Percentiles rank a stretch among this genome's conserved stretches.
These are phyloP conservation scores for Hybognathus amarus DNA, from an alignment of 2,797 vertebrate species.

Conservation along the genomic window DNA sequence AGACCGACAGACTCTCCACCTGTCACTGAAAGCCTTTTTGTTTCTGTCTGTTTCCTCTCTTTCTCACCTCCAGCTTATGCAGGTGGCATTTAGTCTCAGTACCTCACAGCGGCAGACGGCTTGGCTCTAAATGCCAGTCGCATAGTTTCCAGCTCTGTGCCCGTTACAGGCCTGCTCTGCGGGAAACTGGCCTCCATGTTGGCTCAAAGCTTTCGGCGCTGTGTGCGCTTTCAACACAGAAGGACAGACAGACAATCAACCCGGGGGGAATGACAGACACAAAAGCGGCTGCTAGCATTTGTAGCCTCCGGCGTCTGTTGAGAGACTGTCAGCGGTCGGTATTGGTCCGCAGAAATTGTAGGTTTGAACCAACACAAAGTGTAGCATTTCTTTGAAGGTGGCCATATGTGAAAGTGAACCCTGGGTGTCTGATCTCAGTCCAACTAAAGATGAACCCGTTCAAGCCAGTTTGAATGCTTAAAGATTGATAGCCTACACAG, in stretches of 20 bases:
- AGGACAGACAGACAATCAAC: conserved; percentile 82
- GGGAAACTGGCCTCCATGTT: conserved; percentile 72
- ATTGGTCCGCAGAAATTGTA: conserved; percentile 72
- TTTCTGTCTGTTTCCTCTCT: conserved; percentile 49
- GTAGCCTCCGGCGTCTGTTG: conserved; percentile 73
- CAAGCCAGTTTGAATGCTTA: conserved; percentile 39
- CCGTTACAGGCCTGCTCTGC: conserved; percentile 67
- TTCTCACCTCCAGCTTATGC: conserved; percentile 62
- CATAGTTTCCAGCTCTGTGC: conserved; percentile 70
- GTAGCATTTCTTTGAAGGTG: conserved; percentile 84
- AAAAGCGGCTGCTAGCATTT: conserved; percentile 74
- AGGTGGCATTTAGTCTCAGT: conserved; percentile 84
- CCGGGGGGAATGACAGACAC: conserved; percentile 61
- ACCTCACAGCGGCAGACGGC: conserved; percentile 75
- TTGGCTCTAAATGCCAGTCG: conserved; percentile 81
- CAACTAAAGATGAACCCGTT: conserved; percentile 72
- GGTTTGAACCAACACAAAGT: conserved; percentile 78
- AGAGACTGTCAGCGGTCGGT: conserved; percentile 75
- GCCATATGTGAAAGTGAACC: conserved; percentile 76
- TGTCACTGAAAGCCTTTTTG: conserved; percentile 28
- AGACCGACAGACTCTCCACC: not conserved
- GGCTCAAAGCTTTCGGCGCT: conserved; percentile 77
- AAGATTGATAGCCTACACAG: conserved; percentile 30
- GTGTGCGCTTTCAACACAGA: conserved; percentile 77
- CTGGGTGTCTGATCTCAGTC: conserved; percentile 74